Percentiles rank a stretch among this genome's conserved stretches.
These are phyloP conservation scores for Kradibia gibbosae DNA, from an alignment of 1,140 invertebrate species.

Conservation along the genomic window DNA sequence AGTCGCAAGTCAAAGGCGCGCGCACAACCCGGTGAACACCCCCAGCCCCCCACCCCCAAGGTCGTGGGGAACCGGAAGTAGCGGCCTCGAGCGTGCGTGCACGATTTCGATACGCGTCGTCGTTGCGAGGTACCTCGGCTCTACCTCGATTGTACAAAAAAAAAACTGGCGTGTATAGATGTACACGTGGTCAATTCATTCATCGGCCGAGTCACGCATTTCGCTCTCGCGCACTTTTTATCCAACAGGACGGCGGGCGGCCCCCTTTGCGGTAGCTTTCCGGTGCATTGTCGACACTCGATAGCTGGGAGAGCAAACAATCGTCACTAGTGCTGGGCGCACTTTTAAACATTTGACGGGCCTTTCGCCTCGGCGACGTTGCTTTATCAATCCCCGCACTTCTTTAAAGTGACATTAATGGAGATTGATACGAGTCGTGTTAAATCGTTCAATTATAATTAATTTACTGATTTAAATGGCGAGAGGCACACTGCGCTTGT, in stretches of 20 bases:
- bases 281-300: slow-evolving; percentile 34
- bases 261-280: slow-evolving; percentile 17
- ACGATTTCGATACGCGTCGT: slow-evolving; percentile 34
- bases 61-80: slow-evolving; percentile 51
- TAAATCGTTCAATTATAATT: neutral
- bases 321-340: neutral
- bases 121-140: neutral
- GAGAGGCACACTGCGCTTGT: neutral
- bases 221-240: neutral
- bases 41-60: no score
- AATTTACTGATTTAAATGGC: neutral
- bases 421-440: neutral
- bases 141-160: neutral
- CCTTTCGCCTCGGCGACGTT: no score
- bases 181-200: slow-evolving; percentile 13
- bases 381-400: neutral
- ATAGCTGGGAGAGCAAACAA: slow-evolving; percentile 11
- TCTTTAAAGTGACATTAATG: neutral
- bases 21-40: neutral
- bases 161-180: neutral
- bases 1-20: neutral
- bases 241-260: neutral
- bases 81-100: slow-evolving; percentile 29
- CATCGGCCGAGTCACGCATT: neutral
- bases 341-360: neutral